Conservation (phyloP, 2,113 vertebrate species). For the Sylvia atricapilla region DNA sequence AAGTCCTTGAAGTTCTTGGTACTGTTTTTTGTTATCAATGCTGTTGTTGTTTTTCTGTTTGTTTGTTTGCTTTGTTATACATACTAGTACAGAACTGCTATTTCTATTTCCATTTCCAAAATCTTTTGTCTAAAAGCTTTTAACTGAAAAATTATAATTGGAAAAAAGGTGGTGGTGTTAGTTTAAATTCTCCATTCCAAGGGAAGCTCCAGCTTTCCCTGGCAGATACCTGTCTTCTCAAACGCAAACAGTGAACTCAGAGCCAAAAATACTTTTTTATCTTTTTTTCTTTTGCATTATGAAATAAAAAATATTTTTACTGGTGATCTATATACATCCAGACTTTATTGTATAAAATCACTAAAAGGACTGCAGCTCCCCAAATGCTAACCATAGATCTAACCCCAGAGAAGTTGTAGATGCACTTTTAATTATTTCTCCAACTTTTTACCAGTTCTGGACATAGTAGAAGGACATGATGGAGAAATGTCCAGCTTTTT, state of each 20-base stretch:
- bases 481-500: neutral
- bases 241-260: neutral
- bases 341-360: neutral
- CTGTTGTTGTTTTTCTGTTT: too few species aligned
- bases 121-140: too few species aligned
- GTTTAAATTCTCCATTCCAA: too few species aligned
- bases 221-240: too few species aligned
- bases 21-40: too few species aligned
- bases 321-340: neutral
- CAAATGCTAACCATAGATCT: neutral
- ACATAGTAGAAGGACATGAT: neutral
- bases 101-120: too few species aligned
- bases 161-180: too few species aligned
- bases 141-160: too few species aligned
- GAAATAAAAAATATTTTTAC: neutral
- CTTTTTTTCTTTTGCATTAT: neutral
- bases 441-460: neutral
- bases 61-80: too few species aligned
- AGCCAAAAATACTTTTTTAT: neutral
- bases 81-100: too few species aligned
- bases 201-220: too few species aligned
- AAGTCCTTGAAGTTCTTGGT: too few species aligned
- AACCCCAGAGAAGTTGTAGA: neutral
- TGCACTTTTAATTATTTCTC: neutral
- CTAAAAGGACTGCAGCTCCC: neutral